Evolutionary conservation across 2,113 vertebrate species (phyloP), one percentile per base, ranked within the genome.

Genomic region (Probosciger aterrimus): DNA sequence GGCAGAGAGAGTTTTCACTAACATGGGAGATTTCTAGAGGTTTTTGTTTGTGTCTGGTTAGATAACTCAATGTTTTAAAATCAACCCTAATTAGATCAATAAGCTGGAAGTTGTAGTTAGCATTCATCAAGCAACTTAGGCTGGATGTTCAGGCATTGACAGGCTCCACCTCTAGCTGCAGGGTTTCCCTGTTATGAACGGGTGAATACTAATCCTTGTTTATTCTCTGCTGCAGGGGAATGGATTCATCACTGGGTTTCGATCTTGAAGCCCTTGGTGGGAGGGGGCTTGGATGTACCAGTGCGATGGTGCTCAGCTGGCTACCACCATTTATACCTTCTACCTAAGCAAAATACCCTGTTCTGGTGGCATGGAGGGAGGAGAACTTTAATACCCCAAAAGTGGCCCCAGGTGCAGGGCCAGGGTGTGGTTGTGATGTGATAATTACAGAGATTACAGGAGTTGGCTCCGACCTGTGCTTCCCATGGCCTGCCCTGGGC

Each of bases 61-160:
- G 86, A 84, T 92, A 95, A 91, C 83, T 94, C 77, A 30, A 91
- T 96, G 62, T 57, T 89, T 89, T 24, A 75, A 79, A 94, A 96
- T 96, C 92, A 95, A 92, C 44, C 73, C 86, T 94, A 96, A 96
- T 95, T 46, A 94, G 93, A 96, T 97, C 82, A 96, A 93, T 92
- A 88, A 90, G 92, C 85, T 95, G 94, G 64, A 43, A 92, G 92
- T 41, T 3, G 14, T 83, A 19, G 96, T 95, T 93, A 93, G 88
- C 92, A 94, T 96, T 96, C 88, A 33, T 88, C 93, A 88, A 23
- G 85, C 92, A 86, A 82, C 88, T 95, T 92, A 59, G 90, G 73
- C 92, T 94, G 95, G 93, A 46, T 63, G 88, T 74, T 86, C 9
- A 8, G 10, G 90, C 82, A 2, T n/a, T 25, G 92, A 55, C 55